Evolutionary conservation across 2,113 vertebrate genomes (phyloP).

Genomic region (Egretta garzetta): DNA sequence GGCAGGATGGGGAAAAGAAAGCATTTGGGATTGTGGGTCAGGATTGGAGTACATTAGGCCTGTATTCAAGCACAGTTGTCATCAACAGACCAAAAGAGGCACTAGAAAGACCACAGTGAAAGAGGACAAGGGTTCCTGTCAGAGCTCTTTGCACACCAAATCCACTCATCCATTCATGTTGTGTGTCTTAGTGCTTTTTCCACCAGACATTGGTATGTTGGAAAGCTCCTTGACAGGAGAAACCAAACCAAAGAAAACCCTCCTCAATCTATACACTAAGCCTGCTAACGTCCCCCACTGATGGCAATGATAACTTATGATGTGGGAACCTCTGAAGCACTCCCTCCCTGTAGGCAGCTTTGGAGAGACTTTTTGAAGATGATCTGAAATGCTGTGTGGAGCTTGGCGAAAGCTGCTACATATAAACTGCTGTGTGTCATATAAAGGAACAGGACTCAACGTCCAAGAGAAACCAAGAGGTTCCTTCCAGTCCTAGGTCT

Average conservation of each 20-base stretch:
- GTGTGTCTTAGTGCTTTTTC: neutral
- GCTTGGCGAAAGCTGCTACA: neutral
- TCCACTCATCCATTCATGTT: neutral
- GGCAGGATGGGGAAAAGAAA: neutral
- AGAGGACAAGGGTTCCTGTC: neutral
- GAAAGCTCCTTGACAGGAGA: neutral
- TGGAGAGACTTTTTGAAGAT: neutral
- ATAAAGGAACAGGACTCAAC: neutral
- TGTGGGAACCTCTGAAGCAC: neutral
- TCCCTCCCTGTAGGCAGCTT: neutral
- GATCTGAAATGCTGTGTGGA: neutral
- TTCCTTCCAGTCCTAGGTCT: neutral
- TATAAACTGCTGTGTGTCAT: neutral
- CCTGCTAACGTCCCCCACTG: neutral
- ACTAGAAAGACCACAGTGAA: neutral
- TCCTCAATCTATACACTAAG: neutral
- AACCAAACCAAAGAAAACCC: neutral
- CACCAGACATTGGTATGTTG: neutral
- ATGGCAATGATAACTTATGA: neutral
- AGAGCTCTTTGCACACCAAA: rapidly evolving
- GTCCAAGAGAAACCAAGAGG: neutral
- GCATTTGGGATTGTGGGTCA: rapidly evolving
- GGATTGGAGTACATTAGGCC: neutral
- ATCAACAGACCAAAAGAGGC: neutral
- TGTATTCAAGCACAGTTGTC: neutral